A percentile compares a stretch with the other conserved stretches of the same genome.
Conservation (phyloP, 2,113 vertebrate species). For the Pterocles gutturalis region DNA sequence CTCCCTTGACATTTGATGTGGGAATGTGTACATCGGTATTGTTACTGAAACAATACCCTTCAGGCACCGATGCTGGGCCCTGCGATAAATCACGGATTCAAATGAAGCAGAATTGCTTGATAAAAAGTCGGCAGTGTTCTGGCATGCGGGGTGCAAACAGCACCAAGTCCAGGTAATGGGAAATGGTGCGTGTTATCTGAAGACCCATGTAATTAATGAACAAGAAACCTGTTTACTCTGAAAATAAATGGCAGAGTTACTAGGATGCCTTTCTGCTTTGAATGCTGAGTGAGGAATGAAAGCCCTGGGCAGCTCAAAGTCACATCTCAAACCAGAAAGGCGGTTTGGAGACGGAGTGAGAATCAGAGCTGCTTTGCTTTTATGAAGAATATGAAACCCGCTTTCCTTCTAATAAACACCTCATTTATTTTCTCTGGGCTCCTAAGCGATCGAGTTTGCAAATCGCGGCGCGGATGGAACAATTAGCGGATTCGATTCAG, state of each 20-base stretch:
- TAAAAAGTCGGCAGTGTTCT: slow-evolving; percentile 20
- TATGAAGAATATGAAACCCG: slow-evolving; percentile 34
- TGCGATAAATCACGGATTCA: slow-evolving; percentile 56
- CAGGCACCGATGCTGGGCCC: slow-evolving; percentile 11
- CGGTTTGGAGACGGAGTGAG: not conserved
- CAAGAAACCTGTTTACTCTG: slow-evolving; percentile 61
- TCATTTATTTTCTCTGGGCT: slow-evolving; percentile 77
- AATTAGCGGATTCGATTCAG: slow-evolving; percentile 77
- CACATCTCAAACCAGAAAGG: not conserved
- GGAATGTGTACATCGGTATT: slow-evolving; percentile 64
- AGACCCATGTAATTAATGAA: slow-evolving; percentile 63
- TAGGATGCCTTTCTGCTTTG: slow-evolving; percentile 27
- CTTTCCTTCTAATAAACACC: slow-evolving; percentile 65
- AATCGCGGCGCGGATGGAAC: slow-evolving; percentile 67
- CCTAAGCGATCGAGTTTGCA: slow-evolving; percentile 69
- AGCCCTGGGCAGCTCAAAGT: slow-evolving; percentile 13
- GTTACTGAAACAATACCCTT: slow-evolving; percentile 63
- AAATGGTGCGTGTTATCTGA: slow-evolving; percentile 26
- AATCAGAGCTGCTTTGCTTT: not conserved
- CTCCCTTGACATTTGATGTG: slow-evolving; percentile 68
- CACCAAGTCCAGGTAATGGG: slow-evolving; percentile 34
- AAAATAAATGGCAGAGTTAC: slow-evolving; percentile 43
- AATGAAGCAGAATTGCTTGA: slow-evolving; percentile 29
- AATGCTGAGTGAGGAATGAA: slow-evolving; percentile 29
- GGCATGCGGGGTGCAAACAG: slow-evolving; percentile 37